Evolutionary conservation across 2,113 vertebrate species (phyloP).

Genomic region (Clinocottus analis): DNA sequence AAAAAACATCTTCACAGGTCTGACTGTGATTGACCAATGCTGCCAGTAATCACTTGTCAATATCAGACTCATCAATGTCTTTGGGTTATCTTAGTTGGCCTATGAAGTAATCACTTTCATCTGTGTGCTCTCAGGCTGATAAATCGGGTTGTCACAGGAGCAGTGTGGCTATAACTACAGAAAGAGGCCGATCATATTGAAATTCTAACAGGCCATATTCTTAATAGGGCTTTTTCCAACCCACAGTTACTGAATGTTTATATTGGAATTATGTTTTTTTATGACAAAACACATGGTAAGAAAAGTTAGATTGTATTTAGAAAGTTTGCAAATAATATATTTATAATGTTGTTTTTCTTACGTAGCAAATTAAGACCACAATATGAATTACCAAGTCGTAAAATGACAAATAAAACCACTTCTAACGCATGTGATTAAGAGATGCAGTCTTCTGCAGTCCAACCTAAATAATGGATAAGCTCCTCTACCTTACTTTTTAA

Average conservation of each 20-base stretch:
- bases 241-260: slow-evolving; percentile 16
- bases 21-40: slow-evolving; percentile 14
- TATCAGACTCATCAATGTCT: slow-evolving; percentile 43
- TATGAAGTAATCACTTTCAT: slow-evolving; percentile 50
- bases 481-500: background rate
- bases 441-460: background rate
- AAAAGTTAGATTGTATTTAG: too few relatives aligned
- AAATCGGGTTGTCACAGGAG: slow-evolving; percentile 49
- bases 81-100: slow-evolving; percentile 33
- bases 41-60: slow-evolving; percentile 40
- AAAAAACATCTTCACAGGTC: background rate
- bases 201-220: slow-evolving; percentile 25
- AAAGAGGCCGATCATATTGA: slow-evolving; percentile 24
- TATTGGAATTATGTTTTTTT: background rate
- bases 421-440: too few relatives aligned
- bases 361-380: too few relatives aligned
- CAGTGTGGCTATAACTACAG: slow-evolving; percentile 17
- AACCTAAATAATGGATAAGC: background rate
- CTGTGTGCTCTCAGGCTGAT: slow-evolving; percentile 48
- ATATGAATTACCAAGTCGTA: background rate
- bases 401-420: too few relatives aligned
- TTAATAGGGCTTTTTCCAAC: background rate
- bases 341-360: background rate
- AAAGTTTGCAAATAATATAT: background rate
- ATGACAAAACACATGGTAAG: too few relatives aligned